phyloP scores from a whole-genome alignment of 2,888 invertebrate genomes.

The Drosophila emarginata region DNA sequence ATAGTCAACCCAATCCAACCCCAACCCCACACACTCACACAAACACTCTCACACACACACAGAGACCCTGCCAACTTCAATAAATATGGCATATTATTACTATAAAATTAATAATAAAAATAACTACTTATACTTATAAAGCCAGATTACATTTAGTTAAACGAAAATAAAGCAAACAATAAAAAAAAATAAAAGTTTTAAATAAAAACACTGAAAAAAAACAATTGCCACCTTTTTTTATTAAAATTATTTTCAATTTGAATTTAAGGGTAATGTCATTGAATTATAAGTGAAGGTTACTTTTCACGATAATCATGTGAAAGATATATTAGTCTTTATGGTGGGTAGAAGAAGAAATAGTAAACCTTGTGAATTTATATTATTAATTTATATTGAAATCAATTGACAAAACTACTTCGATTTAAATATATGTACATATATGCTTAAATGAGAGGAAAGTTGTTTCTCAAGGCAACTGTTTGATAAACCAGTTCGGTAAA shows the following conservation, averaged over 20 bases:
- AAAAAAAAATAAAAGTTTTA: constrained; percentile 61
- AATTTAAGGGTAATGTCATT: no score
- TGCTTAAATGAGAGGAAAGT: no score
- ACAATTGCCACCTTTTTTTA: constrained; percentile 14
- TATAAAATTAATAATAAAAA: constrained; percentile 59
- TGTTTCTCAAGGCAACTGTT: no score
- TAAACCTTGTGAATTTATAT: no score
- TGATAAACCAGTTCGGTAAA: no score
- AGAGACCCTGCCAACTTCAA: neutral
- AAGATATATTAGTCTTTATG: no score
- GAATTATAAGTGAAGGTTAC: no score
- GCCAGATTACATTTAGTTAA: constrained; percentile 65
- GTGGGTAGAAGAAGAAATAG: no score
- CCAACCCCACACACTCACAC: neutral
- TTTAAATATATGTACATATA: no score
- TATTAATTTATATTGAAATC: no score
- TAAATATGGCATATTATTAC: constrained; percentile 23
- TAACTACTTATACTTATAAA: constrained; percentile 25
- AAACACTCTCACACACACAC: neutral
- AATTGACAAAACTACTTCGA: no score
- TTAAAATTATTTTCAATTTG: neutral
- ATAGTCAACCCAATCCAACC: constrained; percentile 29
- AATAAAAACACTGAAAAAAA: constrained; percentile 58
- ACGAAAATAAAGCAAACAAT: constrained; percentile 20
- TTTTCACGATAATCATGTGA: no score